phyloP scores from a whole-genome alignment of 2,888 invertebrate species.

The Hirtodrosophila confusa region DNA sequence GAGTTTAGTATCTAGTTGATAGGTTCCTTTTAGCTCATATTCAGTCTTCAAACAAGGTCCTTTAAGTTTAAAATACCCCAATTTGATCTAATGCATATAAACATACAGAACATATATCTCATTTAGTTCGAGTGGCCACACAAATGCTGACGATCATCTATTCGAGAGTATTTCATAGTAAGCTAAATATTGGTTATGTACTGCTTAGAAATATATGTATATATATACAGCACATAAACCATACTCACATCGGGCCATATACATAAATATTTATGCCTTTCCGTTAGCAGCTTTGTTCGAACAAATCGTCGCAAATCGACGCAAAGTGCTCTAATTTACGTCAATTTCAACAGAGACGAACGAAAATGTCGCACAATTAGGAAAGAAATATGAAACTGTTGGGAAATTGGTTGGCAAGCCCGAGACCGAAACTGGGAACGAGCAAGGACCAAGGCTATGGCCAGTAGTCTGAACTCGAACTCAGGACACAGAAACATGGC shows the following conservation, averaged over 20 bases:
- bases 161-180: conserved; percentile 4
- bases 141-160: conserved; percentile 1
- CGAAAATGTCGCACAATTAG: conserved; percentile 70
- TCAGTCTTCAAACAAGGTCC: too few relatives aligned
- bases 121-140: too few relatives aligned
- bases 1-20: too few relatives aligned
- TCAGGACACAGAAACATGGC: conserved; percentile 37
- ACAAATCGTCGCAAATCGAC: conserved; percentile 74
- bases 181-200: conserved; percentile 1
- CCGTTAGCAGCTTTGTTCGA: conserved; percentile 55
- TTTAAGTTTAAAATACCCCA: too few relatives aligned
- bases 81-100: too few relatives aligned
- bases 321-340: conserved; percentile 77
- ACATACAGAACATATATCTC: too few relatives aligned
- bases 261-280: conserved; percentile 75
- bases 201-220: neutral
- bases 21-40: too few relatives aligned
- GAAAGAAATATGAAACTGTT: conserved; percentile 71
- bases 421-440: neutral
- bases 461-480: neutral
- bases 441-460: neutral
- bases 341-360: conserved; percentile 65
- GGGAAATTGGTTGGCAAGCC: conserved; percentile 44
- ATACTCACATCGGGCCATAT: conserved; percentile 39
- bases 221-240: conserved; percentile 32